Evolutionary conservation across 1,140 invertebrate genomes (phyloP).

Genomic region (Cyrtorhinus lividipennis): DNA sequence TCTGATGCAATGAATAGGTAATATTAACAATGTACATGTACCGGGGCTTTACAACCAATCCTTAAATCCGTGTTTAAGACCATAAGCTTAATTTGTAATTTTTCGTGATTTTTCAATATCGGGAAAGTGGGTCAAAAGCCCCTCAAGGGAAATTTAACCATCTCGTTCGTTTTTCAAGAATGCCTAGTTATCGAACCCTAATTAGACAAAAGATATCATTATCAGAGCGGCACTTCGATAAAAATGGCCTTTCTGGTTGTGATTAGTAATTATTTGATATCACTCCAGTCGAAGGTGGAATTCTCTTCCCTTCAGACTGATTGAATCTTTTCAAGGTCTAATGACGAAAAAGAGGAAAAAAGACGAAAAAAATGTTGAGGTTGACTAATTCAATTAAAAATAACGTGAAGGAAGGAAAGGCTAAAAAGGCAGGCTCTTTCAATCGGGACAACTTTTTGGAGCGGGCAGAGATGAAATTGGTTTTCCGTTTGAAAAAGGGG

Average conservation of each 20-base stretch:
- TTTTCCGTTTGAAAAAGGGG: slow-evolving; percentile 4
- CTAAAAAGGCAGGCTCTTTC: neutral
- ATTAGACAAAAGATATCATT: no score
- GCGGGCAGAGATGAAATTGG: slow-evolving; percentile 7
- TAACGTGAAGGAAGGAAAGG: slow-evolving; percentile 1
- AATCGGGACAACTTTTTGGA: slow-evolving; percentile 6
- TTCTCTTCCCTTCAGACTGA: neutral
- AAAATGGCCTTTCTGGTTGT: neutral
- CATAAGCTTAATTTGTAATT: no score
- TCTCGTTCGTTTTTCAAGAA: no score
- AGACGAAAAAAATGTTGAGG: neutral
- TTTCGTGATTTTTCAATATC: no score
- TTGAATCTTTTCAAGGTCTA: slow-evolving; percentile 3
- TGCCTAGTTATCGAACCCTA: no score
- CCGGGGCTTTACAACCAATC: no score
- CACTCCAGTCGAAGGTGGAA: neutral
- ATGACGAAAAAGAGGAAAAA: neutral
- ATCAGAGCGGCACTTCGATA: no score
- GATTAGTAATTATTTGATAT: neutral
- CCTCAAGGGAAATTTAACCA: no score
- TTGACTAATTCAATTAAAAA: slow-evolving; percentile 10
- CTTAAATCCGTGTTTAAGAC: no score
- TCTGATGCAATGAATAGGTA: no score
- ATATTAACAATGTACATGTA: no score
- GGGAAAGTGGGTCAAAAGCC: no score